Conservation (phyloP, 2,113 vertebrate genomes). For the Athene noctua region DNA sequence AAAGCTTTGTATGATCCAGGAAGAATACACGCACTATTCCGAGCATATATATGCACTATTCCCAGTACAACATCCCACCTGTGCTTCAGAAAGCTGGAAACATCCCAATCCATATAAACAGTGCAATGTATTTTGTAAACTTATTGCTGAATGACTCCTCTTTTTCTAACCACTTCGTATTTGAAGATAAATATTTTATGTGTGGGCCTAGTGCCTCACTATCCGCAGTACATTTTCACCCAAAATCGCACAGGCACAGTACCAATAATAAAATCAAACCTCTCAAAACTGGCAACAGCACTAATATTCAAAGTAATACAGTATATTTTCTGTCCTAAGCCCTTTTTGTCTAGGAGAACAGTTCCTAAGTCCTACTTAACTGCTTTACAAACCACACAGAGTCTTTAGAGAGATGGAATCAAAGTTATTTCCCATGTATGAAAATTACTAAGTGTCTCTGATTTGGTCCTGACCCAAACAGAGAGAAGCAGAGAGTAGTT, state of each 20-base stretch:
- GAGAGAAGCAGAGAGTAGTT: not conserved
- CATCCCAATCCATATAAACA: not conserved
- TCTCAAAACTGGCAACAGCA: not conserved
- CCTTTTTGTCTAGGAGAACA: not conserved
- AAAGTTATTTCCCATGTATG: not conserved
- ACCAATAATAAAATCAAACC: not conserved
- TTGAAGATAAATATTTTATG: not conserved
- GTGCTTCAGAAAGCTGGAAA: not conserved
- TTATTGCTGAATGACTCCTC: not conserved
- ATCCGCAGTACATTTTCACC: not conserved
- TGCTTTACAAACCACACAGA: not conserved
- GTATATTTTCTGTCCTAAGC: not conserved
- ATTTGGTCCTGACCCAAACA: not conserved
- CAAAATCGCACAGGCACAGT: not conserved
- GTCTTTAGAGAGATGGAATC: not conserved
- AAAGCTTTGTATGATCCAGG: not conserved
- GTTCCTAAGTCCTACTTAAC: constrained; percentile 16
- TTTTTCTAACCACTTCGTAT: not conserved
- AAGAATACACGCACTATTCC: not conserved
- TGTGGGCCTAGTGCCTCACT: not conserved
- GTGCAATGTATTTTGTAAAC: not conserved
- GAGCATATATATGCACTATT: not conserved
- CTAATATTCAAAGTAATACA: not conserved
- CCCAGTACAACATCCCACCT: not conserved
- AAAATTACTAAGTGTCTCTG: not conserved